phyloP scores from a whole-genome alignment of 92 coral and sea anemone species.

The Actinernus sp. region DNA sequence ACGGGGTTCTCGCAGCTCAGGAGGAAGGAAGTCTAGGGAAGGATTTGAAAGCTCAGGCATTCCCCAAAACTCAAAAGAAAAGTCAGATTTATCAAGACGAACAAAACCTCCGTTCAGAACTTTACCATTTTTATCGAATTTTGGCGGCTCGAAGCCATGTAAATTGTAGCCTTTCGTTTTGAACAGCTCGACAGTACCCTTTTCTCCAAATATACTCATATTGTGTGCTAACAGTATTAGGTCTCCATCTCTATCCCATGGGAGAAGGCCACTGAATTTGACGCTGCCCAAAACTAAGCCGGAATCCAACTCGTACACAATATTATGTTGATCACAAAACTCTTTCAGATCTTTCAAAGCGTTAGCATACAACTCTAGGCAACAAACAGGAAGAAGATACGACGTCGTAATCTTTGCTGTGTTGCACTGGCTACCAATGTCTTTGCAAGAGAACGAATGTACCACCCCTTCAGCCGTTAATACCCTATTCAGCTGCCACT shows the following conservation, averaged over 20 bases:
- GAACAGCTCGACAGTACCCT: conserved; percentile 14
- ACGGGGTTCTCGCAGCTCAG: conserved; percentile 20
- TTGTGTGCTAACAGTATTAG: conserved; percentile 5
- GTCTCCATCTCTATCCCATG: conserved; percentile 65
- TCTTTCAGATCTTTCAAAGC: conserved; percentile 15
- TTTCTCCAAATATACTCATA: conserved; percentile 13
- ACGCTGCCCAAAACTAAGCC: conserved; percentile 51
- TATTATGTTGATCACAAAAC: conserved; percentile 21
- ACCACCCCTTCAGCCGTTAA: conserved; percentile 19
- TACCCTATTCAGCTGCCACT: conserved; percentile 60
- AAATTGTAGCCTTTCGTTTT: conserved; percentile 27
- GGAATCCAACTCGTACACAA: conserved; percentile 43
- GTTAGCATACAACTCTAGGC: conserved; percentile 44
- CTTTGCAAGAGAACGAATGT: conserved; percentile 53
- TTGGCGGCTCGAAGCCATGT: conserved; percentile 7
- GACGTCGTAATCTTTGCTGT: neutral
- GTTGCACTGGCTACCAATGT: conserved; percentile 32
- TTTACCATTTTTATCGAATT: neutral
- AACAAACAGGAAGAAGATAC: conserved; percentile 52
- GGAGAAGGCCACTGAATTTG: conserved; percentile 48
- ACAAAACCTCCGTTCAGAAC: neutral
- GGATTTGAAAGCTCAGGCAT: conserved; percentile 10
- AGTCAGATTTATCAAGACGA: neutral
- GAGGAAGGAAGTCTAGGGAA: conserved; percentile 28
- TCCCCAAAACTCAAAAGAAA: conserved; percentile 26